These are phyloP conservation scores for Sinodicranocentrus sp. DNA, from an alignment of 2,888 invertebrate species.

Conservation along the genomic window DNA sequence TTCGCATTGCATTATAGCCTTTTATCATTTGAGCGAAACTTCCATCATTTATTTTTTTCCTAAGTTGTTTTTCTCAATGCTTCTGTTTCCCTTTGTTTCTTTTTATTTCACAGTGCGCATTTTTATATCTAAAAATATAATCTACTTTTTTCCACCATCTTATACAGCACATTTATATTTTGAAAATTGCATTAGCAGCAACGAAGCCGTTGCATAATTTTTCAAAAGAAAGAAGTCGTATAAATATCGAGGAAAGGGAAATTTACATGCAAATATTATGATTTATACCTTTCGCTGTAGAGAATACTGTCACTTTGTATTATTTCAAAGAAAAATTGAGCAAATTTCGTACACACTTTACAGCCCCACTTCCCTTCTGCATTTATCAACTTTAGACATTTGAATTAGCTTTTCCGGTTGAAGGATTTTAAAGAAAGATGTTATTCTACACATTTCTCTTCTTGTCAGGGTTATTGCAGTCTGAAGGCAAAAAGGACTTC, in stretches of 20 bases:
- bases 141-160: slow-evolving; percentile 9
- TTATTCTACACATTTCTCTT: background rate
- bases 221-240: background rate
- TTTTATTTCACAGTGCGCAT: background rate
- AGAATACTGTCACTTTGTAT: slow-evolving; percentile 7
- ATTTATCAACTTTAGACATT: background rate
- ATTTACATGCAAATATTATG: slow-evolving; percentile 38
- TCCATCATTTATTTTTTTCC: background rate
- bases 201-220: too few species aligned
- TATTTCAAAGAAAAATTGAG: background rate
- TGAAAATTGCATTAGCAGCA: too few species aligned
- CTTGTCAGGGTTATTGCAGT: too few species aligned
- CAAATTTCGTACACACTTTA: background rate
- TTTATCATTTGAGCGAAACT: too few species aligned
- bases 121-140: background rate
- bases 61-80: background rate
- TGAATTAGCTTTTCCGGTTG: background rate
- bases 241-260: slow-evolving; percentile 9
- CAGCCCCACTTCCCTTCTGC: background rate
- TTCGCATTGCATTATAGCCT: background rate
- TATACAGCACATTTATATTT: background rate
- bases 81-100: background rate
- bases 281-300: slow-evolving; percentile 16
- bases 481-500: background rate
- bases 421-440: background rate